Evolutionary conservation across 1,140 invertebrate species (phyloP), one percentile per base, ranked within the genome.

Genomic region (Muscidifurax raptorellus): DNA sequence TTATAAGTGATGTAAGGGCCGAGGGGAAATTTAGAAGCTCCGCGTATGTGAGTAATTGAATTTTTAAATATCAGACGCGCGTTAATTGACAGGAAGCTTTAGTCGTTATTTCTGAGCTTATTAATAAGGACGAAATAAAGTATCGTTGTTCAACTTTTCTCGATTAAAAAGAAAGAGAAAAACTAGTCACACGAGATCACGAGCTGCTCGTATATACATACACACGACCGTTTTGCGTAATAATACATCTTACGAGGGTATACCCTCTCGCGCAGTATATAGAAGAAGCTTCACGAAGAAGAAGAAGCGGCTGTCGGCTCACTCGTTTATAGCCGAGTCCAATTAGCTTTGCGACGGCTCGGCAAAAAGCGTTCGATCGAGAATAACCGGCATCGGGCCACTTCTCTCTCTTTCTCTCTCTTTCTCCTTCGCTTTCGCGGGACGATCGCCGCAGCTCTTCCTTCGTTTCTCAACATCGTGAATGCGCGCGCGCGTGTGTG

Each of bases 281-380:
- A 22, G 64, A 84, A 87, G 44, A 47, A 59, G 22, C 44, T 47
- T 47, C 40, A 81, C 77, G 80, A 25, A 83, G 13, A 44, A 32
- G 40, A 78, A 75, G 67, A 47, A 40, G 47, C 74, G 71, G 72
- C 28, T 76, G 72, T 77, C 81, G 81, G 64, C 40, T 69, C 81
- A 40, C 69, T 77, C 78, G 74, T 74, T 88, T 83, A 85, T 85
- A 87, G 85, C 87, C 67, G 86, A 88, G 87, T 89, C 89, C 89
- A 89, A 89, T 89, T 89, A 88, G 89, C 87, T 87, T 87, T 88
- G 89, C 88, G 80, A 87, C 85, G 89, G 86, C 77, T 67, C 47
- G 71, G 82, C 88, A 89, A 89, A 88, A 89, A 83, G 88, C 87
- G 86, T 88, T 89, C 86, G 88, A 89, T 89, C 88, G 84, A 86